phyloP scores from a whole-genome alignment of 2,888 invertebrate species.

The Oxytorus armatus region DNA sequence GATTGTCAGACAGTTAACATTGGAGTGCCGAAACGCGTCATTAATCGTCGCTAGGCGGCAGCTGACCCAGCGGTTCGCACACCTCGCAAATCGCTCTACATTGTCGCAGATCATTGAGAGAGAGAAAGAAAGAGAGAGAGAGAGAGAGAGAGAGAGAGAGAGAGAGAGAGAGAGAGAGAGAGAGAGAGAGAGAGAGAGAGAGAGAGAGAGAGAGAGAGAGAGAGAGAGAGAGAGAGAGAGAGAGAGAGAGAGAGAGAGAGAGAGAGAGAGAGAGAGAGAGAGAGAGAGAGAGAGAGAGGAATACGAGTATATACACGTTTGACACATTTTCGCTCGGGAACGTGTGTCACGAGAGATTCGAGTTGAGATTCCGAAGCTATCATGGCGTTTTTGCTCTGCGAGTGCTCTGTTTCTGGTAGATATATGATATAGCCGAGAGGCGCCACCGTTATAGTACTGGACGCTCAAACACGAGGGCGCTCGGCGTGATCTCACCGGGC shows the following conservation, averaged over 20 bases:
- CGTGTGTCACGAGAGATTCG: slow-evolving; percentile 68
- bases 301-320: slow-evolving; percentile 36
- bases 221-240: too few species aligned
- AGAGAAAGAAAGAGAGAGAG: slow-evolving; percentile 23
- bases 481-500: slow-evolving; percentile 74
- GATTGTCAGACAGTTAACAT: slow-evolving; percentile 54
- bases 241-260: too few species aligned
- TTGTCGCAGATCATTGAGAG: slow-evolving; percentile 41
- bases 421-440: slow-evolving; percentile 31
- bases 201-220: slow-evolving; percentile 19
- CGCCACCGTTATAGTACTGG: slow-evolving; percentile 24
- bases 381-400: slow-evolving; percentile 57
- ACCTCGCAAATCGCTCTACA: slow-evolving; percentile 11
- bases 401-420: slow-evolving; percentile 47
- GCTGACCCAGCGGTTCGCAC: slow-evolving; percentile 58
- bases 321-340: slow-evolving; percentile 65
- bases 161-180: slow-evolving; percentile 26
- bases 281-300: slow-evolving; percentile 6
- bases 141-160: background rate
- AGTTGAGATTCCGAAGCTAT: slow-evolving; percentile 65
- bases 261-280: too few species aligned
- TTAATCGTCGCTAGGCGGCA: slow-evolving; percentile 58
- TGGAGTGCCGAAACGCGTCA: slow-evolving; percentile 54
- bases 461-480: slow-evolving; percentile 39
- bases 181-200: slow-evolving; percentile 13